Percentiles rank a stretch among this genome's conserved stretches.
phyloP scores from a whole-genome alignment of 1,140 invertebrate species.

The Metopolophium dirhodum region DNA sequence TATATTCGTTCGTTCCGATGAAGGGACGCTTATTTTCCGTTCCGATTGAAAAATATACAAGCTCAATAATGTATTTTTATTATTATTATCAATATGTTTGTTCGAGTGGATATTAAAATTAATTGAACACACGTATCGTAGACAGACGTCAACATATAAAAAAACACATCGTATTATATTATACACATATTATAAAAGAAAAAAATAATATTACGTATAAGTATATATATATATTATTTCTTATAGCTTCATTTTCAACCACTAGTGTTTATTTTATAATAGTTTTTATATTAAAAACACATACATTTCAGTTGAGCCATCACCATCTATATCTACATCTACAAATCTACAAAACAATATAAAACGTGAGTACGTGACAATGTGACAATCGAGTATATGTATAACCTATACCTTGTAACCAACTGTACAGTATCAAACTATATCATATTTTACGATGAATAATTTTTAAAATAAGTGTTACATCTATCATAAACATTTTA shows the following conservation, averaged over 20 bases:
- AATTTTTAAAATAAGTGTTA: neutral
- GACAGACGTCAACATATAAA: neutral
- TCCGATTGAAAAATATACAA: neutral
- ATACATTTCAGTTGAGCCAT: neutral
- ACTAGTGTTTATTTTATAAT: neutral
- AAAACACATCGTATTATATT: neutral
- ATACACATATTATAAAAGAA: neutral
- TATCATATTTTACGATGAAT: neutral
- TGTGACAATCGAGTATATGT: neutral
- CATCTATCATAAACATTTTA: neutral
- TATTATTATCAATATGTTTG: neutral
- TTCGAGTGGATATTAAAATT: neutral
- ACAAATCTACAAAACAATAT: neutral
- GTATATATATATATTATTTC: neutral
- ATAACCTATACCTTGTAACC: neutral
- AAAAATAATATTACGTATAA: no score
- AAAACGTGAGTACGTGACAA: conserved; percentile 11
- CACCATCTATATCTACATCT: neutral
- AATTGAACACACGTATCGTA: neutral
- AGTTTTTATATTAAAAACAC: neutral
- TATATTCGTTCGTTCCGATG: neutral
- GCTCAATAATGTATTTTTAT: neutral
- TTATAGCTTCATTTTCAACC: neutral
- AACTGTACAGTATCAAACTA: neutral
- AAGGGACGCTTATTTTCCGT: neutral